Evolutionary conservation across 2,797 vertebrate species (phyloP).

Genomic region (Squalus acanthias): DNA sequence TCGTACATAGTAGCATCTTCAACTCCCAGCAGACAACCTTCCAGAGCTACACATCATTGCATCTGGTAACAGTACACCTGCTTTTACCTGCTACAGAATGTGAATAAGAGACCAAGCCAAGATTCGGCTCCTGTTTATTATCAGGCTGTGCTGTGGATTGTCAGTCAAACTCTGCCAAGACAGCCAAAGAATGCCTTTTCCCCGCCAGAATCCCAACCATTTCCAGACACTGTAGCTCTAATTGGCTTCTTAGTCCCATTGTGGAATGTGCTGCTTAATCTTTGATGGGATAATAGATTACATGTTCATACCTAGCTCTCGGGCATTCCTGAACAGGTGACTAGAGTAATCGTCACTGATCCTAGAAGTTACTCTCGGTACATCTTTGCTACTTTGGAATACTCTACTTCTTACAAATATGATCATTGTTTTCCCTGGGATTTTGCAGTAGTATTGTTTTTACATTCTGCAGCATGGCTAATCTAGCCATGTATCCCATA

Average conservation of each 20-base stretch:
- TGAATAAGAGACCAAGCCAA: background rate
- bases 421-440: background rate
- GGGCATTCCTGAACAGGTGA: background rate
- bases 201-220: background rate
- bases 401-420: too few species aligned
- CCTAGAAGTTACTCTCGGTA: background rate
- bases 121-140: background rate
- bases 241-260: background rate
- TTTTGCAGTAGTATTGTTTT: too few species aligned
- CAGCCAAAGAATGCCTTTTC: background rate
- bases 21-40: background rate
- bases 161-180: background rate
- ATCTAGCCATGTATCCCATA: too few species aligned
- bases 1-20: background rate
- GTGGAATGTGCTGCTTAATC: background rate
- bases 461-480: too few species aligned
- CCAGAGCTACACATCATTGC: background rate
- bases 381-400: background rate
- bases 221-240: background rate
- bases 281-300: background rate
- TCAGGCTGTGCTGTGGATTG: background rate
- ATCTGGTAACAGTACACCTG: background rate
- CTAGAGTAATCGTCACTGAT: background rate
- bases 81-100: background rate
- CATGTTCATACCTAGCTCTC: background rate